These are phyloP conservation scores for Petrosia ficiformis DNA, from an alignment of 37 sponge, comb jelly and placozoan genomes.

Conservation along the genomic window DNA sequence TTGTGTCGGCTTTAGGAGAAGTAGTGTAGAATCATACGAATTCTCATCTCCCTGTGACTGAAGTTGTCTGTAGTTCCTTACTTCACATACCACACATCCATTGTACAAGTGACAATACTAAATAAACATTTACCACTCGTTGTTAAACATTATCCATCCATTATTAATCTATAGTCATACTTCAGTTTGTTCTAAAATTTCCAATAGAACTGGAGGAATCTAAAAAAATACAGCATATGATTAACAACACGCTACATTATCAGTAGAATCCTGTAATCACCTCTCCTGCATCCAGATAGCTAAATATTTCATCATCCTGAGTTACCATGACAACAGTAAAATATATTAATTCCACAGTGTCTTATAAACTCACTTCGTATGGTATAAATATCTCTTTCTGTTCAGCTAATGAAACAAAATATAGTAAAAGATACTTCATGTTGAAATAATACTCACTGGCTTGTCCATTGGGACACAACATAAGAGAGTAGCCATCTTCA, in stretches of 20 bases:
- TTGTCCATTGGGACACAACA: constrained; percentile 10
- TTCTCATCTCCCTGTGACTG: not conserved
- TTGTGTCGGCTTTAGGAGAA: constrained; percentile 56
- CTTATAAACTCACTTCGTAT: constrained; percentile 35
- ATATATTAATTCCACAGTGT: not conserved
- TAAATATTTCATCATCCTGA: constrained; percentile 67
- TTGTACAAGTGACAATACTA: constrained; percentile 44
- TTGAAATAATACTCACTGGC: not conserved
- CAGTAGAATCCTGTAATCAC: constrained; percentile 6
- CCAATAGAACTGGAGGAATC: constrained; percentile 72
- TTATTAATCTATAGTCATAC: no score
- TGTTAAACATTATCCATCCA: no score
- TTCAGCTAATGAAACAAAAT: not conserved
- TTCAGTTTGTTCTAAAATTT: constrained; percentile 41
- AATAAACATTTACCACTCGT: no score
- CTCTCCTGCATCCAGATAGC: constrained; percentile 75
- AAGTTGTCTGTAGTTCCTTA: constrained; percentile 47
- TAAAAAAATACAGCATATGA: not conserved
- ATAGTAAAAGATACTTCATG: not conserved
- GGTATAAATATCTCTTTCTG: constrained; percentile 48
- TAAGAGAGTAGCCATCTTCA: constrained; percentile 68
- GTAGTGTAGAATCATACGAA: constrained; percentile 35
- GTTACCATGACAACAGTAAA: not conserved
- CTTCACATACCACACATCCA: constrained; percentile 77
- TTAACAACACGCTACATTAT: not conserved